Evolutionary conservation across 1,140 invertebrate species (phyloP).

Genomic region (Tetramorium parvispinum): DNA sequence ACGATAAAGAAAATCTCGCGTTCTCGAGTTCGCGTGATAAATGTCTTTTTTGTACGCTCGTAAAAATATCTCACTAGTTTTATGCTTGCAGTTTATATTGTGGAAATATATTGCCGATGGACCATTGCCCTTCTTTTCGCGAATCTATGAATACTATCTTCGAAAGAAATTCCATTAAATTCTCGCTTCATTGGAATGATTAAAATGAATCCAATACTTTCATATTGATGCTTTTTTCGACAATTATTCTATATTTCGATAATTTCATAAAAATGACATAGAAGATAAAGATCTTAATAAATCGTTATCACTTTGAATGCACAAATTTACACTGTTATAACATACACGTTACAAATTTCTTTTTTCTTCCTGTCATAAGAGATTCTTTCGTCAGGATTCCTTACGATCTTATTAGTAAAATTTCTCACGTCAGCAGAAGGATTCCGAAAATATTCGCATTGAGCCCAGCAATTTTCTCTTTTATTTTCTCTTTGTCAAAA

Average conservation of each 20-base stretch:
- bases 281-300: neutral
- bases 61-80: conserved; percentile 31
- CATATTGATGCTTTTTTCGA: neutral
- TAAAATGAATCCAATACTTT: neutral
- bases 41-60: neutral
- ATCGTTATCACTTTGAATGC: neutral
- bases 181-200: neutral
- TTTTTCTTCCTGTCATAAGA: neutral
- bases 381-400: neutral
- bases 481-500: conserved; percentile 14
- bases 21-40: neutral
- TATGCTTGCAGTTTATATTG: conserved; percentile 18
- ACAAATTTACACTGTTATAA: neutral
- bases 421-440: neutral
- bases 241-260: neutral
- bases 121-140: neutral
- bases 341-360: neutral
- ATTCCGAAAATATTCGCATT: neutral
- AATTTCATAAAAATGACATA: neutral
- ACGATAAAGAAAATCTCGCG: conserved; percentile 35
- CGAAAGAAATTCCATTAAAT: neutral
- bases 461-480: conserved; percentile 21
- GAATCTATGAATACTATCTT: neutral
- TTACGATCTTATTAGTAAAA: conserved; percentile 3
- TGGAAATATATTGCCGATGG: neutral